phyloP scores from a whole-genome alignment of 1,140 invertebrate species.

The Callitettix versicolor region DNA sequence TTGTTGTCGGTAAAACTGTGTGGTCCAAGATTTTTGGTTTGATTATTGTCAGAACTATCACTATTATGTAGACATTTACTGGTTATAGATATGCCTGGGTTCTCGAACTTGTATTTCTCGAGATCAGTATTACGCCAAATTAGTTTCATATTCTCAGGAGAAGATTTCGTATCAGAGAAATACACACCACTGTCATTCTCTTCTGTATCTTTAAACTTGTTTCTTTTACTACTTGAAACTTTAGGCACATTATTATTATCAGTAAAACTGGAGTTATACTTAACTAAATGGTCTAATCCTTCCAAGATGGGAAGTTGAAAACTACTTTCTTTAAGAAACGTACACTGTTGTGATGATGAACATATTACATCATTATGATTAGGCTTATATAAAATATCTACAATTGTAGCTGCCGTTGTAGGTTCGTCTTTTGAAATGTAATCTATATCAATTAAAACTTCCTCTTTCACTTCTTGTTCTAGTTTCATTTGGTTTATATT shows the following conservation, averaged over 20 bases:
- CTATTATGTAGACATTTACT: slow-evolving; percentile 5
- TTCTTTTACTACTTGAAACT: neutral
- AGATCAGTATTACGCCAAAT: too few species aligned
- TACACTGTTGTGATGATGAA: too few species aligned
- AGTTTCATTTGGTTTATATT: too few species aligned
- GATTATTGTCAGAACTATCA: slow-evolving; percentile 12
- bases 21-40: neutral
- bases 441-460: too few species aligned
- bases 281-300: too few species aligned
- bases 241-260: neutral
- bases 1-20: neutral
- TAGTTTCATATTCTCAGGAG: neutral
- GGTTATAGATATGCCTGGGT: neutral
- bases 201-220: slow-evolving; percentile 1
- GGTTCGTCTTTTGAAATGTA: too few species aligned
- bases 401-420: slow-evolving; percentile 1
- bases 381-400: slow-evolving; percentile 9
- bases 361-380: too few species aligned
- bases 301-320: too few species aligned
- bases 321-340: too few species aligned
- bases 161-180: slow-evolving; percentile 9
- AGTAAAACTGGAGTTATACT: neutral
- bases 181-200: slow-evolving; percentile 9
- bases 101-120: too few species aligned
- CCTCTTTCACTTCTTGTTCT: too few species aligned